Evolutionary conservation across 92 coral and sea anemone genomes (phyloP), one percentile per base, ranked within the genome.

Genomic region (Montipora capitata): DNA sequence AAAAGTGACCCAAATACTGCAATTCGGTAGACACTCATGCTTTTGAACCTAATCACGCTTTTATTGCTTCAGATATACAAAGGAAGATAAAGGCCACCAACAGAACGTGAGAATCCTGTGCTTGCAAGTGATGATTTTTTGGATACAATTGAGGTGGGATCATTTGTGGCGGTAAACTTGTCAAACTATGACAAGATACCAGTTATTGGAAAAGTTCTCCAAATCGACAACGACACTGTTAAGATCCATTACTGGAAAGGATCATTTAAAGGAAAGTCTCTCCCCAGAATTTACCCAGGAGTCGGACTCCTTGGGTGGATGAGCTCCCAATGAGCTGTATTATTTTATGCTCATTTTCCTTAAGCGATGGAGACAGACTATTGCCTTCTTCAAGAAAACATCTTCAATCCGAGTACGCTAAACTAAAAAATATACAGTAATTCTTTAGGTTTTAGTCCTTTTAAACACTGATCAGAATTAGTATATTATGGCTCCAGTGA

Each of bases 161-260:
- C 72, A 39, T 57, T 84, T 68, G 88, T 84, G 59, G 88, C 74
- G 3, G 62, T 84, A 18, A 44, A 40, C 71, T 61, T 84, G 40
- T 80, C 68, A 10, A 84, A 84, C 58, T 84, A 40, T 35, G 62
- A 74, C 74, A 84, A 74, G 48, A 27, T 74, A 2, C 88, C 88
- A 57, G 74, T 74, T 40, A 84, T 84, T 42, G 82, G 88, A 27
- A 84, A 84, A 48, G 88, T 84, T 10, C 54, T 84, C 45, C 72
- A 74, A 8, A 20, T 72, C n/a, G 16, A 58, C 13, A 65, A 48
- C 38, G 82, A 54, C 57, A 72, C 6, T 13, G 27, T 74, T 13
- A 72, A 54, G 68, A 52, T 56, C 62, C 82, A 84, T 63, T 57
- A 84, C 51, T 73, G 77, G 67, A 84, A 84, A 58, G 88, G 88